Evolutionary conservation across 2,888 invertebrate genomes (phyloP).

Genomic region (Ormyrus labotus): DNA sequence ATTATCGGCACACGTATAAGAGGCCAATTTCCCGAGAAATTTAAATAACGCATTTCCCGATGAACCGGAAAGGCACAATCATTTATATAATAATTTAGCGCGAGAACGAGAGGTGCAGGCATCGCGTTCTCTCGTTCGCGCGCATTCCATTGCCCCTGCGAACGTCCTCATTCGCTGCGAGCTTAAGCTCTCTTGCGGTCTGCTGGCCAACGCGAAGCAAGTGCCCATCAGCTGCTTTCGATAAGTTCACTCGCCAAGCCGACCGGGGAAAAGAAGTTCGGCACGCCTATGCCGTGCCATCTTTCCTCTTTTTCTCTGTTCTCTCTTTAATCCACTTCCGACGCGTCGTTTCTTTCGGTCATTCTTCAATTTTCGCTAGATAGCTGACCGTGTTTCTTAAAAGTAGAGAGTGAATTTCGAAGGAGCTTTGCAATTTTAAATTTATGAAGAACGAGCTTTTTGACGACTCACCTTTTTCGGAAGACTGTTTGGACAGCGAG

Average conservation of each 20-base stretch:
- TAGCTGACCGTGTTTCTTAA: no score
- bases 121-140: neutral
- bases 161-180: conserved; percentile 29
- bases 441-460: no score
- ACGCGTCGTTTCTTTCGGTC: no score
- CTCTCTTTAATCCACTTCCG: neutral
- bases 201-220: conserved; percentile 6
- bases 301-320: neutral
- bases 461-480: no score
- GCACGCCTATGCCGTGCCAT: no score
- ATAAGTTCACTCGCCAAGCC: conserved; percentile 40
- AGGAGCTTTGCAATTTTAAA: no score
- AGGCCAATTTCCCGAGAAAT: neutral
- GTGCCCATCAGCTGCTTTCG: conserved; percentile 46
- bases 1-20: no score
- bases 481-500: no score
- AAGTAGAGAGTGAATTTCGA: no score
- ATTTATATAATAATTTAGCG: conserved; percentile 39
- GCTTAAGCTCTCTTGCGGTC: neutral
- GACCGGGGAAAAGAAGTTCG: no score
- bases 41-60: neutral
- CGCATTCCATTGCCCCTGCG: neutral
- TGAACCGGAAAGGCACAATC: conserved; percentile 33
- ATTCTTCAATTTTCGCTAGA: no score
- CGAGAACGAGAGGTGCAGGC: neutral